Base-by-base conservation (phyloP, 1,140 invertebrate genomes). In the Dufourea novaeangliae region DNA sequence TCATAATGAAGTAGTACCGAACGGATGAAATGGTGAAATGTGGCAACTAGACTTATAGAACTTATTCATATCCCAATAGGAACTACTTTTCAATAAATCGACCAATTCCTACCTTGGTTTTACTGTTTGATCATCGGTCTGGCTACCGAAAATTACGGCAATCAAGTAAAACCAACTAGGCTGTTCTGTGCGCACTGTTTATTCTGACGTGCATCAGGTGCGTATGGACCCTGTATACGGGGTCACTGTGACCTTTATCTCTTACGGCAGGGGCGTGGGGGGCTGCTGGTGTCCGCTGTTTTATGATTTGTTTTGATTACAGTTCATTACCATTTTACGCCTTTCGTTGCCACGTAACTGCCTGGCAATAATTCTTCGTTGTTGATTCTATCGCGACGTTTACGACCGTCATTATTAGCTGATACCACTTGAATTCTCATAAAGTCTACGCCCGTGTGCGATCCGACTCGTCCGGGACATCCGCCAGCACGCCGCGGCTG, bases 351-450 rank as follows among this genome's bases (percentile, higher is more conserved):
- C 82, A 85, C 84, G 82, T 90, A 91, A 90, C 88, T 84, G 88
- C 79, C 84, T 86, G 88, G 88, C 88, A 87, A 87, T 91, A 91
- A 91, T 89, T 92, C 80, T 86, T 86, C 79, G 78, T 84, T 89
- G 91, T 89, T 92, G 90, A 91, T 92, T 90, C 89, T 91, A 91
- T 92, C 91, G 80, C 89, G 91, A 91, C 90, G 86, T 92, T 92
- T 91, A 91, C 91, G 89, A 91, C 90, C 90, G 87, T 91, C 88
- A 90, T 92, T 92, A 92, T 92, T 90, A 90, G 88, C 88, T 86
- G 85, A 88, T 90, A 90, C 87, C 86, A 86, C 79, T 90, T 82
- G 82, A 87, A 88, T 85, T 87, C 87, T 90, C 88, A 86, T 91
- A 91, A 91, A 91, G 88, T 90, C 90, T 91, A 91, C 89, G 90